phyloP scores from a whole-genome alignment of 2,113 vertebrate genomes.

The Cairina moschata region DNA sequence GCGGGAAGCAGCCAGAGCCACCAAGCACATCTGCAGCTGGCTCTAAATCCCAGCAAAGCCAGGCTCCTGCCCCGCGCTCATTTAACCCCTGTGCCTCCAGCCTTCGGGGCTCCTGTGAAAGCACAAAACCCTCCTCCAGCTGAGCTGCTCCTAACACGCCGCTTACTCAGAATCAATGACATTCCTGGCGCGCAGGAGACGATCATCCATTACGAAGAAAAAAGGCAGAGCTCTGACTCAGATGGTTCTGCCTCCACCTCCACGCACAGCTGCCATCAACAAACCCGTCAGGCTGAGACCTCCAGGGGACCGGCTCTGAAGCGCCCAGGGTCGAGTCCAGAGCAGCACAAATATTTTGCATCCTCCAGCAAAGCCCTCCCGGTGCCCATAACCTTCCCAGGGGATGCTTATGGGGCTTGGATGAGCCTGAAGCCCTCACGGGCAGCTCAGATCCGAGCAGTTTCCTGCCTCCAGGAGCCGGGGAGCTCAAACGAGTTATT shows the following conservation, averaged over 20 bases:
- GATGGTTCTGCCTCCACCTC: background rate
- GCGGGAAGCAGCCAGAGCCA: constrained; percentile 11
- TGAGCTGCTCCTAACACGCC: background rate
- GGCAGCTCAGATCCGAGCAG: background rate
- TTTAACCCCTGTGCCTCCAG: constrained; percentile 44
- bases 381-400: background rate
- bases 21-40: constrained; percentile 51
- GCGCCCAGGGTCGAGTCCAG: background rate
- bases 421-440: background rate
- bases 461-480: background rate
- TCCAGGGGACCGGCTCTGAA: background rate
- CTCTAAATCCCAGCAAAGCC: constrained; percentile 20
- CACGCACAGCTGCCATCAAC: background rate
- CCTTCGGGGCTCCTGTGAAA: background rate
- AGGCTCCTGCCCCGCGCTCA: background rate
- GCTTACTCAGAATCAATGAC: background rate
- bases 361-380: constrained; percentile 24
- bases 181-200: background rate
- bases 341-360: background rate
- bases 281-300: background rate
- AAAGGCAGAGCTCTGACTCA: constrained; percentile 34
- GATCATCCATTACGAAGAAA: background rate
- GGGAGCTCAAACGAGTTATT: background rate
- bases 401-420: background rate
- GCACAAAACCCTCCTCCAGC: background rate